Base-by-base conservation (phyloP, 1,140 invertebrate species). In the Chelonus insularis region DNA sequence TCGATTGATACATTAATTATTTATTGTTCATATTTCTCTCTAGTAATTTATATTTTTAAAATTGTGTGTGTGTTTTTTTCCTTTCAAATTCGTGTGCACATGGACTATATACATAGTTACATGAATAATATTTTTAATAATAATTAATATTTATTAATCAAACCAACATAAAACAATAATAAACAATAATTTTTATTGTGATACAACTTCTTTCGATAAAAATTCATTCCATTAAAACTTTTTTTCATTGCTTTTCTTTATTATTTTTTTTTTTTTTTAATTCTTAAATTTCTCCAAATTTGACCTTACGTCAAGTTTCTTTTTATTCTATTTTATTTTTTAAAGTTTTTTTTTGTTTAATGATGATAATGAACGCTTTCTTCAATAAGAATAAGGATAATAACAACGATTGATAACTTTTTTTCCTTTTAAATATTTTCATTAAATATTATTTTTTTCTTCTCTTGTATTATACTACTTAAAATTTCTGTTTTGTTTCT, bases 71-170 rank as follows among this genome's bases (percentile, higher is more conserved):
- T 47, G 41, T 60, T 68, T 58, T 63, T 59, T 67, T 63, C 62
- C 68, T 60, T 66, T 59, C 66, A 56, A 20, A 63, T 55, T 61
- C 63, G 63, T 72, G 70, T 74, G 73, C 70, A 68, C 69, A 61
- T 64, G n/a, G 63, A 63, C 63, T 71, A 68, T 70, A 69, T 68
- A 64, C 65, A 68, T 61, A 37, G 67, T 62, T 39, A 56, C 43
- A 52, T 68, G 66, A 60, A 14, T 68, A 62, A 37, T 45, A 34
- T 37, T 63, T 54, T 67, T 61, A 55, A 62, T 57, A 57, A 65
- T 60, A 64, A 63, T 62, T 32, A 36, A 59, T 63, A 63, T 66
- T 61, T 65, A 62, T 58, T 60, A 66, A 7, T 34, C n/a, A n/a
- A n/a, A n/a, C n/a, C n/a, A n/a, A n/a, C n/a, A n/a, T n/a, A n/a